Evolutionary conservation across 2,113 vertebrate species (phyloP).

Genomic region (Probosciger aterrimus): DNA sequence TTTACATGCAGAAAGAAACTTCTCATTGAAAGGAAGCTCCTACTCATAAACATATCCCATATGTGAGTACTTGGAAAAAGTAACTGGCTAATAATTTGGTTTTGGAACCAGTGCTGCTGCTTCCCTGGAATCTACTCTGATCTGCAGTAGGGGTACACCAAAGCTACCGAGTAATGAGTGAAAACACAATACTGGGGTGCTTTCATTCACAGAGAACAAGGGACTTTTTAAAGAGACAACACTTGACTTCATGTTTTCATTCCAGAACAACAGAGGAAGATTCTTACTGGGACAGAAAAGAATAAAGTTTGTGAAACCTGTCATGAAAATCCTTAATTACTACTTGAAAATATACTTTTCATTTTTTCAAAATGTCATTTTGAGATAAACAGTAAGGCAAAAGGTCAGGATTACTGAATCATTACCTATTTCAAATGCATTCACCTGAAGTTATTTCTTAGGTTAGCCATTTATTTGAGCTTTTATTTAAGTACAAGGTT

Average conservation of each 20-base stretch:
- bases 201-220: background rate
- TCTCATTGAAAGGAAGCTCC: background rate
- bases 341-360: background rate
- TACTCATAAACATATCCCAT: background rate
- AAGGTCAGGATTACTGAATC: background rate
- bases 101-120: background rate
- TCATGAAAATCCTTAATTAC: background rate
- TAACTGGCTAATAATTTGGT: background rate
- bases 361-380: background rate
- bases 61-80: background rate
- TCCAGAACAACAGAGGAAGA: background rate
- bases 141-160: background rate
- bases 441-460: background rate
- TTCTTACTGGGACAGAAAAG: background rate
- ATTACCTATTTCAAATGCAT: background rate
- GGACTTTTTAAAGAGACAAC: background rate
- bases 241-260: background rate
- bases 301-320: background rate
- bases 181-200: background rate
- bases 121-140: background rate
- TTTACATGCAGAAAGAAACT: background rate
- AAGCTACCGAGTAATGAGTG: accelerated
- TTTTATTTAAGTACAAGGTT: background rate
- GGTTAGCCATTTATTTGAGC: background rate
- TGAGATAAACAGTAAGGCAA: background rate